Evolutionary conservation across 2,797 vertebrate species (phyloP), one percentile per base, ranked within the genome.

Genomic region (Sebastes matsubarae): DNA sequence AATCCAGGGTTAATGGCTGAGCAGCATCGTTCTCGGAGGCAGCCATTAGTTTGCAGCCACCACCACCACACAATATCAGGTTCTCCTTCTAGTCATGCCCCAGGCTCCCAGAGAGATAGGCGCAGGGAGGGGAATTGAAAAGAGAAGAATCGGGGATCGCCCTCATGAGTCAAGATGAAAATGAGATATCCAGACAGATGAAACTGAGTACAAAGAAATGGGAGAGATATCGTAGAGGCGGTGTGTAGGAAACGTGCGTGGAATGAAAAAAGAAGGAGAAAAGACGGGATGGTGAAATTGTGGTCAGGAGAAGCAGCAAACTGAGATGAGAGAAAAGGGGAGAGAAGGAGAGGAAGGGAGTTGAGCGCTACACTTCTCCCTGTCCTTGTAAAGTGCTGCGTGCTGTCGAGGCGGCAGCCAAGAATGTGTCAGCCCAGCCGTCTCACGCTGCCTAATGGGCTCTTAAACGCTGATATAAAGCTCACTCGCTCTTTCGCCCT

Each of bases 381-480:
- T 92, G 90, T 93, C 94, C 91, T 93, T 94, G 92, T 95, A 93
- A 95, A 94, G 92, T 94, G 94, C 94, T 93, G 93, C 90, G 87
- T 92, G 94, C 94, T 94, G 93, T 92, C 92, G 92, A 84, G 88
- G 92, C 91, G 80, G 89, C 93, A 91, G 94, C 94, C 92, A 94
- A 93, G 92, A 94, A 94, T 94, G 94, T 95, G 94, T 95, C 93
- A 94, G 90, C 91, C 92, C 91, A 89, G 93, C 90, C 93, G 89
- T 94, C 94, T 94, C 92, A 81, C 87, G 89, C 92, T 91, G 92
- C 92, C 90, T 94, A 94, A 94, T 94, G 93, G 93, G 90, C 93
- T 95, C 94, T 94, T 95, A 94, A 95, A 93, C 86, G 91, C 92
- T 94, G 93, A 94, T 94, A 94, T 95, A 95, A 95, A 94, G 93